These are phyloP conservation scores for Prostheceraeus crozeri DNA, from an alignment of 2,888 invertebrate genomes.

Conservation along the genomic window DNA sequence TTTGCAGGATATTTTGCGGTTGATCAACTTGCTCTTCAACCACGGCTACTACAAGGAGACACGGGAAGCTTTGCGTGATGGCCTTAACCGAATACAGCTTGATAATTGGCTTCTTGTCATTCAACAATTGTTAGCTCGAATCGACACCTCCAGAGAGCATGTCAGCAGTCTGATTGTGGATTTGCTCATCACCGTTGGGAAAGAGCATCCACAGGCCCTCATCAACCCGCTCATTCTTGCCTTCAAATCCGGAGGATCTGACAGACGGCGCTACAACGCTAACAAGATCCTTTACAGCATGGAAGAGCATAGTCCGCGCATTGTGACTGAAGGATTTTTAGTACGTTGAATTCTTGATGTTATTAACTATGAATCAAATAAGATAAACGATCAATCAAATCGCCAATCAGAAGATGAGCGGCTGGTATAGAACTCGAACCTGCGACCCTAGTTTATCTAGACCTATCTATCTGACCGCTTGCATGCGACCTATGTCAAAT, in stretches of 20 bases:
- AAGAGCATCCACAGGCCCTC: slow-evolving; percentile 90
- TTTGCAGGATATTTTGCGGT: slow-evolving; percentile 57
- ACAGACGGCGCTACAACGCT: slow-evolving; percentile 60
- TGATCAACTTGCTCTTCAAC: slow-evolving; percentile 94
- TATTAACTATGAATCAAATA: no score
- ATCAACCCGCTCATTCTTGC: slow-evolving; percentile 96
- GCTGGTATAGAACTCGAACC: no score
- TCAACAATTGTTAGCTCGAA: slow-evolving; percentile 92
- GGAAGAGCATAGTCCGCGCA: slow-evolving; percentile 80
- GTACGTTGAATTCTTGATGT: slow-evolving; percentile 64
- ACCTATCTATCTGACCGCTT: no score
- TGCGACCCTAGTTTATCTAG: no score
- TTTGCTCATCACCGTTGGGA: slow-evolving; percentile 87
- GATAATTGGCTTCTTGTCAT: slow-evolving; percentile 97
- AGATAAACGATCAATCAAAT: no score
- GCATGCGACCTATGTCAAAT: no score
- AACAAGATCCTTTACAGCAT: slow-evolving; percentile 87
- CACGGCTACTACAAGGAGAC: slow-evolving; percentile 88
- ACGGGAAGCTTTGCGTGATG: slow-evolving; percentile 82
- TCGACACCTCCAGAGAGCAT: slow-evolving; percentile 79
- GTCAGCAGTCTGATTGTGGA: slow-evolving; percentile 85
- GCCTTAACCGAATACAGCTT: slow-evolving; percentile 83
- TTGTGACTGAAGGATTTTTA: slow-evolving; percentile 91
- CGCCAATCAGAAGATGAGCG: no score
- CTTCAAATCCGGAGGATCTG: slow-evolving; percentile 64